Evolutionary conservation across 1,140 invertebrate genomes (phyloP), one percentile per base, ranked within the genome.

Genomic region (Globodera ellingtonae): DNA sequence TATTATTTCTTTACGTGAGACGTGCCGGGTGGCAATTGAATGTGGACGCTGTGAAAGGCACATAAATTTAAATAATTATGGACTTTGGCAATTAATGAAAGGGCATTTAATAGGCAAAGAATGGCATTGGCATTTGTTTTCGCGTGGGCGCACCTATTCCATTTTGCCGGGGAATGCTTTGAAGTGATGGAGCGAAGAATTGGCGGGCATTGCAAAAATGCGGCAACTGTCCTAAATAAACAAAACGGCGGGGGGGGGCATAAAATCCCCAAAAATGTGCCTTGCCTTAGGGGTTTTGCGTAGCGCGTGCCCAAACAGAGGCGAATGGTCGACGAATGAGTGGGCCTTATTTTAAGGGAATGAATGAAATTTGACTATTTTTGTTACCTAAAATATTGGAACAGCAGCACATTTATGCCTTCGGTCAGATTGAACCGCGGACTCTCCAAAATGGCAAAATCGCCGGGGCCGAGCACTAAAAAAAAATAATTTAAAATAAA

Each of bases 361-460:
- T 35, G 1, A 35, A 35, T 35, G 35, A 35, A 35, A 10, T 70
- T 67, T 35, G 24, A 24, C 24, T 47, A 10, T 10, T 44, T 35
- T 70, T 70, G 24, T 15, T 44, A 85, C 84, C 84, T 78, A 79
- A 88, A 88, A 72, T 88, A 88, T 80, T 88, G 88, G 76, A 88
- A 88, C 44, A 89, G 67, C 13, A 88, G 76, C n/a, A 88, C 86
- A 72, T 88, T 88, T 46, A 88, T 85, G 44, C 79, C 81, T 59
- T 87, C 79, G 5, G 86, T 89, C 10, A 83, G 67, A 71, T 88
- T 87, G 62, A 88, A 88, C 35, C 78, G 76, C 18, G 86, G 86
- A 69, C 89, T 90, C 72, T 88, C 86, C 66, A 88, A 67, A 79
- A 88, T 89, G 3, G 86, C 88, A 84, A 89, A 87, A 69, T 88